Base-by-base conservation (phyloP, 2,888 invertebrate species). In the Diplolepis rosae region DNA sequence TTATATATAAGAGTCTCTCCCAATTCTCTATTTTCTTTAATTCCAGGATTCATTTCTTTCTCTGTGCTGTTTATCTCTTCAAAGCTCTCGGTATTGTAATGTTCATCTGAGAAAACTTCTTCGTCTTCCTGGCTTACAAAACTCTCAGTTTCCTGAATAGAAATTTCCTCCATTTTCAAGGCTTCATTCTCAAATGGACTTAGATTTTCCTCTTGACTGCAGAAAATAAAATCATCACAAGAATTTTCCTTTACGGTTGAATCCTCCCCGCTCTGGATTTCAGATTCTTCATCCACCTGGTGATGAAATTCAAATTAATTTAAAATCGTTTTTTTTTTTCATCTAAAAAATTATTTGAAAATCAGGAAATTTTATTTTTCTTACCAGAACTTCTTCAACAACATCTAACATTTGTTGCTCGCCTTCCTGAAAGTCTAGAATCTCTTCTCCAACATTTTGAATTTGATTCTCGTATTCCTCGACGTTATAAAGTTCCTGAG, bases 121-220 rank as follows among this genome's bases (percentile, higher is more conserved):
- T 75, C 72, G 7, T 48, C 61, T 68, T 70, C 30, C 15, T 30
- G 68, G 70, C 22, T 68, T 61, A 18, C 69, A 56, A 7, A 56
- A 65, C 61, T 54, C 13, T 70, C 74, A 22, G 69, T 30, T 45
- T 71, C 74, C 13, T 73, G 68, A 22, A 76, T 61, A n/a, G 69
- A 66, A 7, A 71, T 54, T 69, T 73, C 71, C 2, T 51, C 9
- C 5, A 45, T 56, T n/a, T 39, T 68, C 22, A 68, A 48, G 9
- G 28, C 66, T 50, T 75, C 69, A 45, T 56, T 52, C n/a, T 70
- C 69, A 27, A 65, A 61, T 7, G 54, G 30, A 61, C n/a, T 61
- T 3, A 24, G 18, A 32, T 61, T 7, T 39, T 61, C 39, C 6
- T 39, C 61, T n/a, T 61, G 24, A 6, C 39, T 39, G 35, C n/a